Evolutionary conservation across 2,797 vertebrate genomes (phyloP).

Genomic region (Cirrhinus mrigala): DNA sequence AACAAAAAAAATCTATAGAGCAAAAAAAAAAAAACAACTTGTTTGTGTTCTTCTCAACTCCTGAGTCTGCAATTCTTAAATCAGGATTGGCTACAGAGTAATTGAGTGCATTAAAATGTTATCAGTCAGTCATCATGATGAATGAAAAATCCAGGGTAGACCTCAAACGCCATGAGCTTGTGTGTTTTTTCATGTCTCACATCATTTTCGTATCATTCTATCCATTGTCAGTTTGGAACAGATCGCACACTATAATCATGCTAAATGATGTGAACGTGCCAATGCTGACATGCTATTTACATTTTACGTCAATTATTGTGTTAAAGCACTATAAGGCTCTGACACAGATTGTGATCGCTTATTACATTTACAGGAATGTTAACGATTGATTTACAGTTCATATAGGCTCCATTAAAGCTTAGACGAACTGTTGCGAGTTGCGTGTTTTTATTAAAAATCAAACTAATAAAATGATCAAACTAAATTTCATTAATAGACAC

Average conservation of each 20-base stretch:
- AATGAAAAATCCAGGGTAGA: slow-evolving; percentile 17
- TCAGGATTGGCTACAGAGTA: background rate
- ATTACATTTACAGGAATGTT: slow-evolving; percentile 1
- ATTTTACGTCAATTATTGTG: slow-evolving; percentile 16
- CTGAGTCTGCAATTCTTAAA: background rate
- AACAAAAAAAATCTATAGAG: slow-evolving; percentile 55
- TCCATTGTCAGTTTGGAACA: slow-evolving; percentile 2
- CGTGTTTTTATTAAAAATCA: background rate
- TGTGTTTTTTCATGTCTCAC: slow-evolving; percentile 34
- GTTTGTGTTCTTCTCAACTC: background rate
- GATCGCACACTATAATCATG: slow-evolving; percentile 3
- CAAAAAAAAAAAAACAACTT: background rate
- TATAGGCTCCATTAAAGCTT: background rate
- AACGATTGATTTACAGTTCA: slow-evolving; percentile 35
- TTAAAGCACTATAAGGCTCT: background rate
- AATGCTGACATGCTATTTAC: slow-evolving; percentile 33
- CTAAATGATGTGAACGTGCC: background rate
- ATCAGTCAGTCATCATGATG: slow-evolving; percentile 29
- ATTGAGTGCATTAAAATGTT: slow-evolving; percentile 33
- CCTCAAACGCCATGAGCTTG: slow-evolving; percentile 3
- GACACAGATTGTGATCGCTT: slow-evolving; percentile 9
- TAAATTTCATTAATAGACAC: background rate
- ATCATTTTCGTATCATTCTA: slow-evolving; percentile 14
- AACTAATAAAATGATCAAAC: too few species aligned
- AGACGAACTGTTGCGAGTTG: background rate